Base-by-base conservation (phyloP, 2,113 vertebrate genomes). In the Xerus inauris region DNA sequence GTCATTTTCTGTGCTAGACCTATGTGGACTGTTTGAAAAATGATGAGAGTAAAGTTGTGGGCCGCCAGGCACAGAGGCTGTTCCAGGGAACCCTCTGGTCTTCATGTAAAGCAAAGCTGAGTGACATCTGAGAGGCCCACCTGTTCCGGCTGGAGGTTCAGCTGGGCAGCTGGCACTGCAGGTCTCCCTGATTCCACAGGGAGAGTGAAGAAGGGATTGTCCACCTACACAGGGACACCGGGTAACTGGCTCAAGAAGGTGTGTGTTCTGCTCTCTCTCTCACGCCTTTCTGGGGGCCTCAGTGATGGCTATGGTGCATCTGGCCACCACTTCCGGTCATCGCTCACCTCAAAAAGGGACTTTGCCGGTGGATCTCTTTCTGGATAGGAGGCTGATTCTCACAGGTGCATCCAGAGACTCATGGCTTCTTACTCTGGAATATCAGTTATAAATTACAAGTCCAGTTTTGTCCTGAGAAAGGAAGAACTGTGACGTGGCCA, bases 161-260 rank as follows among this genome's bases (percentile, higher is more conserved):
- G 26, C 19, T 3, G 3, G 69, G 51, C 32, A 19, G 40, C 51
- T n/a, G 59, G 17, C 67, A 20, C 8, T 20, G 64, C 59, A 69
- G 3, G 16, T 30, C 5, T 6, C 77, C n/a, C 30, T 24, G 0
- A 17, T n/a, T 42, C 12, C 20, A 10, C n/a, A n/a, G 35, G 47
- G 19, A 40, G 40, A 17, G 30, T 1, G 12, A 13, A 51, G 12
- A 69, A 38, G 24, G 6, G 24, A 12, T 3, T 30, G n/a, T 14
- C 30, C 22, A 22, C 0, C 17, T 5, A 22, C 20, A 16, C 40
- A 17, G 73, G 69, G 40, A 47, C 1, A 2, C 0, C 0, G 64
- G 65, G 16, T 40, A 28, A 1, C 49, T 20, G 45, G 24, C 45
- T 64, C 67, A 6, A 83, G 62, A 49, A n/a, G 35, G 13, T 45